Percentiles rank a stretch among this genome's conserved stretches.
Conservation (phyloP, 2,797 vertebrate species). For the Rhinichthys osculus region DNA sequence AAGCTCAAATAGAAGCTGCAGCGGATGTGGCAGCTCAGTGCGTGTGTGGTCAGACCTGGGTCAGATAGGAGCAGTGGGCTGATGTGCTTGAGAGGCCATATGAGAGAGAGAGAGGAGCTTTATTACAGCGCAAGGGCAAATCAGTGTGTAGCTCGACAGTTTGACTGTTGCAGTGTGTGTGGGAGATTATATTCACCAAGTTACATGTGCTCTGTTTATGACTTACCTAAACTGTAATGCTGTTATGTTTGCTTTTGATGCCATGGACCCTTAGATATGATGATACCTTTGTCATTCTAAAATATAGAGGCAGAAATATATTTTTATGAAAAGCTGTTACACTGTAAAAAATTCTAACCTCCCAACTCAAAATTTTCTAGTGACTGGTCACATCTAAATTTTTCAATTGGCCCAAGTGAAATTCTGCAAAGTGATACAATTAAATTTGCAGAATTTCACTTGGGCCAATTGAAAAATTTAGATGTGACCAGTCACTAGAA, state of each 20-base stretch:
- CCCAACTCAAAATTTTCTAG: too few relatives aligned
- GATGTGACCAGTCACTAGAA: too few relatives aligned
- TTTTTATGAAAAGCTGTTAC: too few relatives aligned
- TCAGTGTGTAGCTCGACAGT: neutral
- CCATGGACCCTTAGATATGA: neutral
- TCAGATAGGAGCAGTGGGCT: slow-evolving; percentile 39
- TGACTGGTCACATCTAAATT: too few relatives aligned
- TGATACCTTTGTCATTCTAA: neutral
- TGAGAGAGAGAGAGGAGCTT: neutral
- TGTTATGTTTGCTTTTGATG: neutral
- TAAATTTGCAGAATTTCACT: too few relatives aligned
- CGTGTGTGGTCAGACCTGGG: slow-evolving; percentile 37
- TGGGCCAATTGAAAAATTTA: too few relatives aligned
- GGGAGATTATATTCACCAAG: slow-evolving; percentile 13
- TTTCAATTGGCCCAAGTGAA: too few relatives aligned
- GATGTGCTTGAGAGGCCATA: slow-evolving; percentile 35
- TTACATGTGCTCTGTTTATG: slow-evolving; percentile 13
- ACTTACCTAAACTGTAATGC: neutral
- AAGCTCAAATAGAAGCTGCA: slow-evolving; percentile 7
- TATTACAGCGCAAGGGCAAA: slow-evolving; percentile 41
- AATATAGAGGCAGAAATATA: neutral
- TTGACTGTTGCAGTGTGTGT: slow-evolving; percentile 12
- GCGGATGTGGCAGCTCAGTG: slow-evolving; percentile 28
- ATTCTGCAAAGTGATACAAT: too few relatives aligned
- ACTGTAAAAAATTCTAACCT: too few relatives aligned